phyloP scores from a whole-genome alignment of 2,888 invertebrate genomes.

The Acronicta alni region DNA sequence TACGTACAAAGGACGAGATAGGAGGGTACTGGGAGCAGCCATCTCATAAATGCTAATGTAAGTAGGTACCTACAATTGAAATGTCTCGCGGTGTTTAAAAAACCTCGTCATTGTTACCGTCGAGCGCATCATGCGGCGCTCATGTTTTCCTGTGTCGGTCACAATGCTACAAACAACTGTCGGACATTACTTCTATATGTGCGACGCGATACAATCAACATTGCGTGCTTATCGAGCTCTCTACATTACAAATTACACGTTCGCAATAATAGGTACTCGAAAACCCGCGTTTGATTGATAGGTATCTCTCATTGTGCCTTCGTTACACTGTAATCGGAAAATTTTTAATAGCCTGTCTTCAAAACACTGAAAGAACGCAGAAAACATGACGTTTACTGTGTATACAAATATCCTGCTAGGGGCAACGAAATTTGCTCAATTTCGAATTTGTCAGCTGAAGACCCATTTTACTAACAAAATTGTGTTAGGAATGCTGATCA shows the following conservation, averaged over 20 bases:
- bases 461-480: no score
- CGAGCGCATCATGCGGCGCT: constrained; percentile 69
- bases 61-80: constrained; percentile 64
- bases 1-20: constrained; percentile 54
- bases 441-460: no score
- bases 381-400: not conserved
- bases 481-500: no score
- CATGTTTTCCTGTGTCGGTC: constrained; percentile 73
- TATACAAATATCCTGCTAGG: no score
- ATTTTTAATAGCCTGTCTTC: constrained; percentile 30
- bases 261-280: constrained; percentile 59
- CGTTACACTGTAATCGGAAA: constrained; percentile 34
- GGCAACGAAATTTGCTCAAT: no score
- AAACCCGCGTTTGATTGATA: constrained; percentile 54
- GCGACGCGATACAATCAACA: constrained; percentile 64
- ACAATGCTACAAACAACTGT: constrained; percentile 72
- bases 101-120: constrained; percentile 75
- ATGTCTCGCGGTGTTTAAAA: constrained; percentile 74
- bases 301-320: constrained; percentile 52
- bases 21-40: constrained; percentile 29
- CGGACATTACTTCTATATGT: constrained; percentile 67
- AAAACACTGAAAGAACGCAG: constrained; percentile 18
- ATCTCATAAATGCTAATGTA: constrained; percentile 54
- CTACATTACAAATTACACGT: constrained; percentile 63
- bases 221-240: constrained; percentile 67